Conservation (phyloP, 2,113 vertebrate species). For the Entomyzon cyanotis region DNA sequence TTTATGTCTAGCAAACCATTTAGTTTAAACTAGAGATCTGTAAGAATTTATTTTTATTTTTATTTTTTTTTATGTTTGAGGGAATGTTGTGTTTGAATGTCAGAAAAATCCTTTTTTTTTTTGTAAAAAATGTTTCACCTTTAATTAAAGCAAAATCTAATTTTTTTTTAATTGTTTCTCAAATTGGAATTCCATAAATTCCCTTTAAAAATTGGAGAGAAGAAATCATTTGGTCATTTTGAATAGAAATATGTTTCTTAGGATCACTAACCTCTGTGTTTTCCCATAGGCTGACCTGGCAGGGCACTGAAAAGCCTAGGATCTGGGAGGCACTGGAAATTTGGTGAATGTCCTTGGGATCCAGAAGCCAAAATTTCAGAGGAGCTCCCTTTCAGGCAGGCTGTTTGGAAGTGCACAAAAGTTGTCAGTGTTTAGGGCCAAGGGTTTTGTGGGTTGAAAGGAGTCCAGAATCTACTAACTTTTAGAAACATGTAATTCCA, state of each 20-base stretch:
- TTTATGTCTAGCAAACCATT: neutral
- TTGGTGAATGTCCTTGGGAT: neutral
- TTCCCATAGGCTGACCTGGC: neutral
- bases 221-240: neutral
- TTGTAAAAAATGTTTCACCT: accelerated
- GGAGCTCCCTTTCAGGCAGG: neutral
- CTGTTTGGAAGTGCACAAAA: neutral
- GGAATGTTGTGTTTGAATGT: neutral
- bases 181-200: neutral
- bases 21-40: neutral
- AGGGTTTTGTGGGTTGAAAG: neutral
- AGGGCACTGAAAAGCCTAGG: neutral
- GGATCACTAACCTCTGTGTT: neutral
- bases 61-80: neutral
- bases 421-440: neutral
- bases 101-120: neutral
- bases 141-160: neutral
- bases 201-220: neutral
- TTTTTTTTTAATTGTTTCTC: neutral
- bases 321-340: neutral
- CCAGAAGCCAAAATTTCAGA: neutral
- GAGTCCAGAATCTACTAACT: neutral
- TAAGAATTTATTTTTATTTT: neutral
- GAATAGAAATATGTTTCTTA: neutral
- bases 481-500: neutral